Evolutionary conservation across 2,888 invertebrate species (phyloP).

Genomic region (Dicyrtomina minuta): DNA sequence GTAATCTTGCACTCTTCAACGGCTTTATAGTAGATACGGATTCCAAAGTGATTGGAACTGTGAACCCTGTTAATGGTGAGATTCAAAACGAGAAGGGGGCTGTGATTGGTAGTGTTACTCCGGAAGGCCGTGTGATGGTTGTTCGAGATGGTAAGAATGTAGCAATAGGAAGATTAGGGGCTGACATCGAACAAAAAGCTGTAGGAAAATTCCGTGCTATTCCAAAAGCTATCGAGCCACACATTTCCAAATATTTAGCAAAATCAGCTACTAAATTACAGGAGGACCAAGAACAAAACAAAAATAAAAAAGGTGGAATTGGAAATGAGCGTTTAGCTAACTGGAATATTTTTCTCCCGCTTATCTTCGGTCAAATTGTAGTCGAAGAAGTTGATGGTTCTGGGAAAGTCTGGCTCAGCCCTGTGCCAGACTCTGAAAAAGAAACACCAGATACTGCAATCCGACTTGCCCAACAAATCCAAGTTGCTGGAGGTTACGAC

Average conservation of each 20-base stretch:
- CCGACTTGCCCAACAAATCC: conserved; percentile 16
- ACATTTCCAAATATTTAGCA: not conserved
- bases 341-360: too few relatives aligned
- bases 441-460: not conserved
- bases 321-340: not conserved
- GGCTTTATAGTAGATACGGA: conserved; percentile 17
- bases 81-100: not conserved
- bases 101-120: not conserved
- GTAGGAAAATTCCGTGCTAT: conserved; percentile 18
- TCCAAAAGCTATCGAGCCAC: not conserved
- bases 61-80: conserved; percentile 12
- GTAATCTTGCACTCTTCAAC: conserved; percentile 17
- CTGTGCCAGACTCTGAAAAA: not conserved
- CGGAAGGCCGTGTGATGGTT: not conserved
- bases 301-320: too few relatives aligned
- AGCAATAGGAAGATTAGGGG: conserved; percentile 4
- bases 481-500: not conserved
- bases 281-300: too few relatives aligned
- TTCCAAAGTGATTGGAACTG: conserved; percentile 11
- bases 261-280: not conserved
- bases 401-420: not conserved
- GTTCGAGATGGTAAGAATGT: not conserved
- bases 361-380: too few relatives aligned
- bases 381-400: conserved; percentile 14
- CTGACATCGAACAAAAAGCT: conserved; percentile 11